Conservation (phyloP, 1,140 invertebrate genomes). For the Tribolium madens region DNA sequence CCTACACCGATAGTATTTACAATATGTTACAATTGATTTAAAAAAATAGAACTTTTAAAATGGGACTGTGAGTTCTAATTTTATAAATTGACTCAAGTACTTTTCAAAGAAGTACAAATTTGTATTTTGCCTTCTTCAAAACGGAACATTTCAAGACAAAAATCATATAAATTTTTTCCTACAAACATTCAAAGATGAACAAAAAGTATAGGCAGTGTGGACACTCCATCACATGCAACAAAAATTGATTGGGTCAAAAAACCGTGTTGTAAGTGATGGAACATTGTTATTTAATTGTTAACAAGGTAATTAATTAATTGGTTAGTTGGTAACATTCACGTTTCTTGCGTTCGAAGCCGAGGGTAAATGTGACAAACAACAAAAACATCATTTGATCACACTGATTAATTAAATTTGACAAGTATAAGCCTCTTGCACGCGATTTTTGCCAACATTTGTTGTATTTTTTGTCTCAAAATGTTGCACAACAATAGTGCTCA, state of each 20-base stretch:
- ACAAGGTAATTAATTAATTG: constrained; percentile 12
- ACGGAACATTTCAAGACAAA: not conserved
- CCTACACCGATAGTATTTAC: constrained; percentile 29
- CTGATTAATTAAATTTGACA: constrained; percentile 31
- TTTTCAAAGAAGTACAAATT: constrained; percentile 17
- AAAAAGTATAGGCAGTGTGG: not conserved
- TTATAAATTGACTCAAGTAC: constrained; percentile 33
- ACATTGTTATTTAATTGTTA: constrained; percentile 9
- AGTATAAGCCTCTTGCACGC: not conserved
- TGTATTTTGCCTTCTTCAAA: not conserved
- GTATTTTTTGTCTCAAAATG: constrained; percentile 13
- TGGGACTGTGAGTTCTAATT: constrained; percentile 32
- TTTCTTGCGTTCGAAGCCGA: constrained; percentile 3
- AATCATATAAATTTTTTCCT: not conserved
- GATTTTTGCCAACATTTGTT: not conserved
- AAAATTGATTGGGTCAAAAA: too few species aligned
- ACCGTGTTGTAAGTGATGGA: not conserved
- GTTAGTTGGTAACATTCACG: constrained; percentile 1
- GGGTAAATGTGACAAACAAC: constrained; percentile 12
- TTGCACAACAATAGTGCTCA: constrained; percentile 3
- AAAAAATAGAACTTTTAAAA: constrained; percentile 39
- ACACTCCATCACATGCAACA: too few species aligned
- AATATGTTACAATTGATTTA: constrained; percentile 34
- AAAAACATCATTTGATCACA: constrained; percentile 21
- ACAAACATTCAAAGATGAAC: not conserved